Conservation (phyloP, 2,113 vertebrate genomes). For the Petrocephalus zakoni region DNA sequence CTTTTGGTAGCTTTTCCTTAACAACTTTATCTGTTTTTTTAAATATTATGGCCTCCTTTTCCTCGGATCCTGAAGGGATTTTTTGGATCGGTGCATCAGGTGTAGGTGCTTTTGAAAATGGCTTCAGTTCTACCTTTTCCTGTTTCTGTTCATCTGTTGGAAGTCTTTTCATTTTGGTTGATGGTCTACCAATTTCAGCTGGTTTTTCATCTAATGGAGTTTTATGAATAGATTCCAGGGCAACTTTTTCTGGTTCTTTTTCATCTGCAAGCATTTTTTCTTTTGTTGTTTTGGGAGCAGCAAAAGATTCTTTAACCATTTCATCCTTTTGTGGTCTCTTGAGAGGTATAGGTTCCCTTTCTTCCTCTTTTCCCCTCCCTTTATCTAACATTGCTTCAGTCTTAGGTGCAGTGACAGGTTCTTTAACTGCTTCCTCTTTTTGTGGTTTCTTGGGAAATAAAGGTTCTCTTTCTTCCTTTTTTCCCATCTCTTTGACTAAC, state of each 20-base stretch:
- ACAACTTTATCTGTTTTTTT: slow-evolving; percentile 23
- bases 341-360: slow-evolving; percentile 48
- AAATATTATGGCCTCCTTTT: slow-evolving; percentile 36
- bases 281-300: slow-evolving; percentile 36
- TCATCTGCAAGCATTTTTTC: slow-evolving; percentile 30
- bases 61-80: slow-evolving; percentile 44
- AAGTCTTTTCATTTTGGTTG: slow-evolving; percentile 51
- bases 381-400: slow-evolving; percentile 39
- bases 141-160: slow-evolving; percentile 47
- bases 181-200: slow-evolving; percentile 37
- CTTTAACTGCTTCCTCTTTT: slow-evolving; percentile 46
- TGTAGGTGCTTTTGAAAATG: slow-evolving; percentile 57
- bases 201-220: slow-evolving; percentile 49
- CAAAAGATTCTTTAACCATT: slow-evolving; percentile 44
- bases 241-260: slow-evolving; percentile 39
- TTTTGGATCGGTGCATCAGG: slow-evolving; percentile 65
- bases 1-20: slow-evolving; percentile 45
- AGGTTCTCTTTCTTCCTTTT: not conserved
- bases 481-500: not conserved
- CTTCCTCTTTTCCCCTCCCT: slow-evolving; percentile 55
- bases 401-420: slow-evolving; percentile 34
- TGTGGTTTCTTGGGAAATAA: slow-evolving; percentile 42
- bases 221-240: slow-evolving; percentile 40
- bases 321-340: slow-evolving; percentile 42
- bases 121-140: slow-evolving; percentile 54